phyloP scores from a whole-genome alignment of 1,140 invertebrate species.

The Ridgeia piscesae region DNA sequence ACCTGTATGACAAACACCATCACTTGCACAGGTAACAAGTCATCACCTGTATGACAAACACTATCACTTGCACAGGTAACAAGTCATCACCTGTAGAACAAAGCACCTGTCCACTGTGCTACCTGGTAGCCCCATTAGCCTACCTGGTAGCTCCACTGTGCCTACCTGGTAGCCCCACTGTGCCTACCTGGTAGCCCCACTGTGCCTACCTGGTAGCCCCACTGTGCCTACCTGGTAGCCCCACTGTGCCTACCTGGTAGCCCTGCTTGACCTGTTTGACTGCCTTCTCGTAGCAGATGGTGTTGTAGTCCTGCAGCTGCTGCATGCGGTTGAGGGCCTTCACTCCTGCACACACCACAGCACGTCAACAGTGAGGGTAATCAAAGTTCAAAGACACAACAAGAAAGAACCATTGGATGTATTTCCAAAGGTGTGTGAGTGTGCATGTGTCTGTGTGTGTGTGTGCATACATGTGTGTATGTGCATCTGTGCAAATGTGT shows the following conservation, averaged over 20 bases:
- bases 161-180: not conserved
- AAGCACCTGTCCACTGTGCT: not conserved
- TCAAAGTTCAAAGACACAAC: no score
- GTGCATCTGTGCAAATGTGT: no score
- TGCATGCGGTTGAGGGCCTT: slow-evolving; percentile 77
- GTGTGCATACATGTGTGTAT: no score
- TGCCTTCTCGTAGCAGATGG: slow-evolving; percentile 92
- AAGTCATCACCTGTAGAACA: no score
- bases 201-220: not conserved
- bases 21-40: no score
- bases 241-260: slow-evolving; percentile 71
- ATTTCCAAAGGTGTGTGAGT: no score
- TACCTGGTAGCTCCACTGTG: not conserved
- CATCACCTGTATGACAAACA: no score
- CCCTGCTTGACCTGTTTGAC: slow-evolving; percentile 81
- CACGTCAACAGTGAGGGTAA: no score
- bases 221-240: not conserved
- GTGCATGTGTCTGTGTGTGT: no score
- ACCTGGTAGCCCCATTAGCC: not conserved
- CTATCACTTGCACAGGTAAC: no score
- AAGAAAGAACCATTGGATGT: no score
- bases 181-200: not conserved
- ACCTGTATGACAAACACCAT: no score
- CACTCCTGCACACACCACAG: slow-evolving; percentile 77
- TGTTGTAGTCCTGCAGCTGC: slow-evolving; percentile 85